phyloP scores from a whole-genome alignment of 2,888 invertebrate species.

The Nomada fabriciana region DNA sequence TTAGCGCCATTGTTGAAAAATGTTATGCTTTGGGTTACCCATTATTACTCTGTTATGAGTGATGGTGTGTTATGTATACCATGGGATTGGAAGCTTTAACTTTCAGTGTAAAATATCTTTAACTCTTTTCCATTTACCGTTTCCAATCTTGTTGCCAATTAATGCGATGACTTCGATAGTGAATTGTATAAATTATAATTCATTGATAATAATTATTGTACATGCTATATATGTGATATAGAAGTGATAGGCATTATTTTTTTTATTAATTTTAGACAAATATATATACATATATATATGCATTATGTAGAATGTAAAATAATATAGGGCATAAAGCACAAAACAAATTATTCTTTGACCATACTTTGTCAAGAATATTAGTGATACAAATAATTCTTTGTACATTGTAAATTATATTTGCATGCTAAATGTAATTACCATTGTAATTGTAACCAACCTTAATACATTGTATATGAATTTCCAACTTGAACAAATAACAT shows the following conservation, averaged over 20 bases:
- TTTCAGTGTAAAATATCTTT: conserved; percentile 2
- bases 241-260: conserved; percentile 23
- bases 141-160: conserved; percentile 11
- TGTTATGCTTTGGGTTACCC: conserved; percentile 92
- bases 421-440: conserved; percentile 5
- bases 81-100: conserved; percentile 92
- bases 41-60: conserved; percentile 95
- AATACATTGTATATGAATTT: conserved; percentile 28
- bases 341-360: not conserved
- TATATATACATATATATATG: too few relatives aligned
- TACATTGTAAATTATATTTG: conserved; percentile 15
- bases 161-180: not conserved
- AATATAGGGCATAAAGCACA: not conserved
- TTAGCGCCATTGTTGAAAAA: conserved; percentile 87
- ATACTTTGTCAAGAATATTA: not conserved
- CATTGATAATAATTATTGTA: conserved; percentile 22
- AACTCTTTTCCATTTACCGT: not conserved
- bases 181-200: conserved; percentile 30
- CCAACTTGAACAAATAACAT: not conserved
- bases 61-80: conserved; percentile 97
- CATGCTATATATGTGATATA: conserved; percentile 28
- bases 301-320: not conserved
- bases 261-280: conserved; percentile 18
- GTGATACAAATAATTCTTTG: not conserved
- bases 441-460: not conserved